Evolutionary conservation across 37 sponge, comb jelly and placozoan genomes (phyloP), one percentile per base, ranked within the genome.

Genomic region (Theonella swinhoei): DNA sequence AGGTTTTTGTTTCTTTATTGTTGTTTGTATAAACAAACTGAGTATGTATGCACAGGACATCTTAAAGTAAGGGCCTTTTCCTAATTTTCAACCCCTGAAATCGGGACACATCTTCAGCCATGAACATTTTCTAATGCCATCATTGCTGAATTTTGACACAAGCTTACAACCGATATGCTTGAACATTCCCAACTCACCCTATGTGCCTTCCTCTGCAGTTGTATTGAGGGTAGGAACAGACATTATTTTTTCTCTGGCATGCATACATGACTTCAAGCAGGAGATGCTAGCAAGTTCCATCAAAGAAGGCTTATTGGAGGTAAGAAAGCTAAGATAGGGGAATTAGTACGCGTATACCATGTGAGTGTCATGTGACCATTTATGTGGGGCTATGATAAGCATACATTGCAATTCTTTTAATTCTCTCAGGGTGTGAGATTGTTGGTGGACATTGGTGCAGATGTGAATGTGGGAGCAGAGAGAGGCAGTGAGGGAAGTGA

Each of bases 391-490:
- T n/a, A n/a, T n/a, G n/a, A n/a, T n/a, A n/a, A n/a, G n/a, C n/a
- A n/a, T 47, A 47, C 14, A 47, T 14, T 47, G 54, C 54, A 47
- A 47, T 7, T 47, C 7, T 47, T 14, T 47, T 7, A 7, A 47
- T 47, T 39, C 64, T 34, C 17, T 4, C 67, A 89, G 88, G 93
- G 88, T 26, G 88, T 88, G 22, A 64, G 68, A 25, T 72, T 92
- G 32, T 81, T 92, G 40, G 75, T 92, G 59, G 54, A 47, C 54
- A 74, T 90, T 39, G 88, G 88, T 32, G 93, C 93, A 0, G 93
- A 92, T 37, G 78, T 92, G 17, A 88, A 92, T 62, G 34, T 28
- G 25, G 26, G 42, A n/a, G 54, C 11, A 47, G 54, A 14, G 54
- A 47, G 54, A 47, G 54, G 7, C 11, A 14, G 54, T 17, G 54